These are phyloP conservation scores for Crax fasciolata DNA, from an alignment of 2,797 vertebrate genomes.

Conservation along the genomic window DNA sequence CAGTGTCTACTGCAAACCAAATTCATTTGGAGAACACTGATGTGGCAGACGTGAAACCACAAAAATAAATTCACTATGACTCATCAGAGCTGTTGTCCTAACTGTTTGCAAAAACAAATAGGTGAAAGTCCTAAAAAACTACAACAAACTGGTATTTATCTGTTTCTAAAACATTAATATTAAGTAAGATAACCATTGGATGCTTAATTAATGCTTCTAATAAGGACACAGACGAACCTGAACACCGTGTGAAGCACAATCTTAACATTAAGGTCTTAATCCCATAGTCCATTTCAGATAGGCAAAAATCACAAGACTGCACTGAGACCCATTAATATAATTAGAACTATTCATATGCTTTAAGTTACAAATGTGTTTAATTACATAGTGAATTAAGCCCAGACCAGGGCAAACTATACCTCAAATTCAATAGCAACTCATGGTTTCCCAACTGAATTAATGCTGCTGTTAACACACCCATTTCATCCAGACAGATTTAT, in stretches of 20 bases:
- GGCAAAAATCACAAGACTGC: constrained; percentile 10
- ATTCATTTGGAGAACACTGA: constrained; percentile 37
- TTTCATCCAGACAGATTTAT: background rate
- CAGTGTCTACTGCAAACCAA: constrained; percentile 31
- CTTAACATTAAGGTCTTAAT: constrained; percentile 42
- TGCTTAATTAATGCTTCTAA: accelerated
- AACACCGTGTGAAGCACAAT: background rate
- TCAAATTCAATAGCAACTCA: background rate
- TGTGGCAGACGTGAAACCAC: constrained; percentile 54
- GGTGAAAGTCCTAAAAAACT: constrained; percentile 11
- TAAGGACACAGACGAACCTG: background rate
- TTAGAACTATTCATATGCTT: constrained; percentile 47
- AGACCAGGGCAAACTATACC: constrained; percentile 15
- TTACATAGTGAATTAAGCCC: constrained; percentile 47
- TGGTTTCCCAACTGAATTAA: background rate
- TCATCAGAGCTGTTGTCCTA: constrained; percentile 13
- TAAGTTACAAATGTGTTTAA: constrained; percentile 56
- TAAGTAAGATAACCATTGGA: background rate
- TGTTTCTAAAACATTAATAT: background rate
- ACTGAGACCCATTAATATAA: constrained; percentile 33
- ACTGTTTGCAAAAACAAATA: background rate
- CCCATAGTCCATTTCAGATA: constrained; percentile 13
- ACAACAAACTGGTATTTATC: background rate
- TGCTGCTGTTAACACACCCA: background rate
- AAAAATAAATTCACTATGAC: constrained; percentile 24